Evolutionary conservation across 1,140 invertebrate genomes (phyloP), one percentile per base, ranked within the genome.

Genomic region (Radopholus similis): DNA sequence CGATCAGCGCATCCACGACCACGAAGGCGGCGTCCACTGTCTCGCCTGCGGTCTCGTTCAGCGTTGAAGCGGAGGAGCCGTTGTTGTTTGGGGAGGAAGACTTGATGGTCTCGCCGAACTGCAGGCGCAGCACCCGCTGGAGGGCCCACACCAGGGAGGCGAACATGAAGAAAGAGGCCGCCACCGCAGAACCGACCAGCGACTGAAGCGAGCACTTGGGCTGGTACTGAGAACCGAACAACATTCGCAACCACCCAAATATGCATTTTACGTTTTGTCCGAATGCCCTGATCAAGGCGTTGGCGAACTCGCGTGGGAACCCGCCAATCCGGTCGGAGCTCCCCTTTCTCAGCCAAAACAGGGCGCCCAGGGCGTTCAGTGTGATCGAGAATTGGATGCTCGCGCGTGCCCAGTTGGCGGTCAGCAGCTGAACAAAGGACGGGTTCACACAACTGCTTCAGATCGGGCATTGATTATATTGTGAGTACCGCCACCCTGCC

Each of bases 321-420:
- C n/a, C n/a, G n/a, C n/a, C n/a, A n/a, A n/a, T n/a, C n/a, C n/a
- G n/a, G n/a, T 47, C 37, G 18, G 15, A 26, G 23, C 38, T 40
- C 23, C 18, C 2, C 49, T 21, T 62, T 32, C 32, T 15, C 40
- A 62, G 40, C 59, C 59, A 62, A 62, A 11, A 21, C n/a, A 49
- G 47, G 4, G 21, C n/a, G 30, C 40, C 18, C 1, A 62, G 49
- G 11, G 37, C 59, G 30, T 62, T 62, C 47, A 62, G 30, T 11
- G 59, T 40, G 30, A 62, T 34, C 32, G 59, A 47, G 32, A 62
- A 62, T 62, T 62, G 59, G n/a, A 62, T 26, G 32, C 59, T 62
- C 32, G 35, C 32, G 28, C n/a, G 42, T 26, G 59, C 59, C 59
- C 59, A 62, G 9, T 30, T 28, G 21, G 47, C 21, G 15, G 34